Evolutionary conservation across 2,113 vertebrate genomes (phyloP).

Genomic region (Oreochromis spilurus): DNA sequence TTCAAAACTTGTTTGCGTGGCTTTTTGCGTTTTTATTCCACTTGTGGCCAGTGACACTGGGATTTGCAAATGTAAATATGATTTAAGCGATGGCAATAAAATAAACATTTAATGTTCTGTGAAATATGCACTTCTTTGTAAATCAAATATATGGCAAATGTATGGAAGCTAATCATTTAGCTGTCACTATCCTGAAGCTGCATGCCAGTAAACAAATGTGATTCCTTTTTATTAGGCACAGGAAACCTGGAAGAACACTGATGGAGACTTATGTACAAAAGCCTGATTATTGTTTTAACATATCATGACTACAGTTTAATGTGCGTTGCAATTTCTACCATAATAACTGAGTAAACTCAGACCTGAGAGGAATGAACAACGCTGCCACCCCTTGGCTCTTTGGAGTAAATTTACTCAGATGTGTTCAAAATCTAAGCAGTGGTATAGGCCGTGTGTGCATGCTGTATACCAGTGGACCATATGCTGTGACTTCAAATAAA

Average conservation of each 20-base stretch:
- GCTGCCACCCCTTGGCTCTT: constrained; percentile 48
- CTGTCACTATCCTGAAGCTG: neutral
- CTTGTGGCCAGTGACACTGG: neutral
- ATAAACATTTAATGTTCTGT: neutral
- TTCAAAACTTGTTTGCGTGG: neutral
- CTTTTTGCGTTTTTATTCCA: neutral
- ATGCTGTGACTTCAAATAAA: neutral
- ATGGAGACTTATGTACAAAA: neutral
- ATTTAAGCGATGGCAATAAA: neutral
- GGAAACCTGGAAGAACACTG: neutral
- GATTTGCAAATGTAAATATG: neutral
- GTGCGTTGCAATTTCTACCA: neutral
- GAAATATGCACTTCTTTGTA: neutral
- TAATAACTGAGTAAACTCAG: neutral
- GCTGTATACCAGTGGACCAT: neutral
- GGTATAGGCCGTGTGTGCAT: neutral
- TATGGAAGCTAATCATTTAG: neutral
- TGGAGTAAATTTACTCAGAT: neutral
- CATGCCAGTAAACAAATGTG: neutral
- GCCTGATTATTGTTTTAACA: neutral
- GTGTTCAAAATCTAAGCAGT: neutral
- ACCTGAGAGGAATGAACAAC: neutral
- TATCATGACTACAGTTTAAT: neutral
- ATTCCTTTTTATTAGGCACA: neutral
- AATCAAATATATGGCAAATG: neutral